Base-by-base conservation (phyloP, 2,113 vertebrate species). In the Onychorhynchus coronatus region DNA sequence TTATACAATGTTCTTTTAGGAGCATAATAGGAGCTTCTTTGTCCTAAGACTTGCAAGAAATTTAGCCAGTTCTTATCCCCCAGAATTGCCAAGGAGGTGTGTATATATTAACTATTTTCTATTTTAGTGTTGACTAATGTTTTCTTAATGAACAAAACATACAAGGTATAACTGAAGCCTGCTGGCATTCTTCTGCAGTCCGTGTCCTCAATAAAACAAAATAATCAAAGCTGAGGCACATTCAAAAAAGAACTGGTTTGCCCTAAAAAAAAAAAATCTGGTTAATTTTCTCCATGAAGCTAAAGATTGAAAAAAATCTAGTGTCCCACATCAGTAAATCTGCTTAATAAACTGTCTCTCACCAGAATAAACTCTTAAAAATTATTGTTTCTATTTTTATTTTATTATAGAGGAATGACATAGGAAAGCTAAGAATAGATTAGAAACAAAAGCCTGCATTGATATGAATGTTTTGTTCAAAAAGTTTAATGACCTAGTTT, bases 131-230 rank as follows among this genome's bases (percentile, higher is more conserved):
- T 70, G 8, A 49, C 44, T 65, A 56, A 10, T 37, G 10, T 42
- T 94, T 94, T 79, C 24, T n/a, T 67, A 74, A 55, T n/a, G 17
- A 90, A 83, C 23, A 86, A 96, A 94, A 84, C 20, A 81, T 22
- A 65, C 27, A 84, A 78, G 5, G 1, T 55, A 37, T 50, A 89
- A 93, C 75, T 86, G 80, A 90, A 95, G 2, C 35, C 53, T 74
- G 8, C 30, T 94, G 80, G 9, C 47, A 37, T 73, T 50, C 59
- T 89, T 75, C 30, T 79, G 42, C 11, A 84, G 46, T 18, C 46
- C 9, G 27, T 62, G 41, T 70, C 20, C 62, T 79, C 68, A 80
- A 53, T 53, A 83, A 87, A 91, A 76, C 12, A 55, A 81, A 88
- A 9, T 21, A 86, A 87, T 89, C 35, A 87, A 94, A 92, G 22